A percentile compares a stretch with the other conserved stretches of the same genome.
phyloP scores from a whole-genome alignment of 2,797 vertebrate species.

The Tinamus major region DNA sequence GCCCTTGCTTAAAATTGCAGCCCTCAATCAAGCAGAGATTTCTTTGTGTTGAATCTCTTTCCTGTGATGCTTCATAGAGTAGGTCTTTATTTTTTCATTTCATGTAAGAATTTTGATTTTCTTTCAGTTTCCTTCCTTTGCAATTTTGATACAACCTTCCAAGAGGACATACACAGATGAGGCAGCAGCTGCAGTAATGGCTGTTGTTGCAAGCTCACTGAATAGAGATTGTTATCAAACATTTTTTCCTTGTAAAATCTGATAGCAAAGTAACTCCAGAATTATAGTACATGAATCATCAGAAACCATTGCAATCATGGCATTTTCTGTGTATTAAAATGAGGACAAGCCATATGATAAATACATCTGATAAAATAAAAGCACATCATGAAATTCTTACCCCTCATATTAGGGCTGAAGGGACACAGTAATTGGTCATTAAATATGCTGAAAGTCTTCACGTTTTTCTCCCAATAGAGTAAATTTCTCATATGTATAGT shows the following conservation, averaged over 20 bases:
- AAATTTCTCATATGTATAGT: not conserved
- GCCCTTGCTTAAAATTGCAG: slow-evolving; percentile 17
- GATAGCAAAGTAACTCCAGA: not conserved
- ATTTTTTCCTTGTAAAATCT: slow-evolving; percentile 21
- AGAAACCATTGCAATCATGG: not conserved
- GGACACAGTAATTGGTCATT: not conserved
- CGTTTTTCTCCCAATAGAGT: not conserved
- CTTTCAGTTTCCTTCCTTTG: not conserved
- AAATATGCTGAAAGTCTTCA: not conserved
- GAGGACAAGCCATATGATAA: not conserved
- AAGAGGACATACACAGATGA: not conserved
- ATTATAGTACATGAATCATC: not conserved
- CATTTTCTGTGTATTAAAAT: not conserved
- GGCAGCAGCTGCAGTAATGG: not conserved
- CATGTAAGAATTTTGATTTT: not conserved
- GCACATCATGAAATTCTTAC: not conserved
- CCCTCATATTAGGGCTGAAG: not conserved
- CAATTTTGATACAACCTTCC: slow-evolving; percentile 28
- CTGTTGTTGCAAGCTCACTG: not conserved
- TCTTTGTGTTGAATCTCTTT: not conserved
- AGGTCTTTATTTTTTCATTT: not conserved
- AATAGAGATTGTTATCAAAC: not conserved
- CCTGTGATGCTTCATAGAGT: not conserved
- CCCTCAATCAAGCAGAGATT: slow-evolving; percentile 30
- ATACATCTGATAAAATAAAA: not conserved